These are phyloP conservation scores for Caenorhabditis plicata DNA, from an alignment of 2,888 invertebrate species.

Conservation along the genomic window DNA sequence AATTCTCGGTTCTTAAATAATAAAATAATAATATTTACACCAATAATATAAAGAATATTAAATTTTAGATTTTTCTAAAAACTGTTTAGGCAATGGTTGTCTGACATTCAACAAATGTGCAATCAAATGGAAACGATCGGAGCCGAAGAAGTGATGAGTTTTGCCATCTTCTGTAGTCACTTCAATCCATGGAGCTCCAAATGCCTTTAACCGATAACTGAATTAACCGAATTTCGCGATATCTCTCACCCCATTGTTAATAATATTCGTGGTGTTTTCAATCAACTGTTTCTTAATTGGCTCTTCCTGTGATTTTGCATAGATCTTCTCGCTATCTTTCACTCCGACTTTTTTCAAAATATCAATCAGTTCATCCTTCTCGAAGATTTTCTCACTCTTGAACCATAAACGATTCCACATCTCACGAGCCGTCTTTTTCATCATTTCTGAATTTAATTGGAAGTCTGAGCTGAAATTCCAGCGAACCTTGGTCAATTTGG, in stretches of 20 bases:
- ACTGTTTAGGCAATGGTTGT: conserved; percentile 21
- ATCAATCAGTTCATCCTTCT: conserved; percentile 33
- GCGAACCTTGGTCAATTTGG: conserved; percentile 3
- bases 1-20: too few species aligned
- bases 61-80: conserved; percentile 9
- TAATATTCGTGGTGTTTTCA: conserved; percentile 25
- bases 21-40: too few species aligned
- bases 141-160: conserved; percentile 50
- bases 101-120: conserved; percentile 36
- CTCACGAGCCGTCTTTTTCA: conserved; percentile 24
- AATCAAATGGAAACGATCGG: conserved; percentile 50
- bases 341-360: conserved; percentile 35
- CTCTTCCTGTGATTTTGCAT: conserved; percentile 19
- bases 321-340: conserved; percentile 16
- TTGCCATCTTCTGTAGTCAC: conserved; percentile 29
- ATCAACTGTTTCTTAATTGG: conserved; percentile 21
- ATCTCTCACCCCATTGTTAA: conserved; percentile 16
- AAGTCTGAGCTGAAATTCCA: background rate
- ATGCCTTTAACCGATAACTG: conserved; percentile 24
- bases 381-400: conserved; percentile 43
- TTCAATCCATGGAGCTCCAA: conserved; percentile 58
- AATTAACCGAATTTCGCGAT: background rate
- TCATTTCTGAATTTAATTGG: conserved; percentile 9
- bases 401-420: conserved; percentile 46
- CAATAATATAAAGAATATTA: conserved; percentile 3